Percentiles rank a stretch among this genome's conserved stretches.
phyloP scores from a whole-genome alignment of 2,797 vertebrate species.

The Syndactyla subalaris region DNA sequence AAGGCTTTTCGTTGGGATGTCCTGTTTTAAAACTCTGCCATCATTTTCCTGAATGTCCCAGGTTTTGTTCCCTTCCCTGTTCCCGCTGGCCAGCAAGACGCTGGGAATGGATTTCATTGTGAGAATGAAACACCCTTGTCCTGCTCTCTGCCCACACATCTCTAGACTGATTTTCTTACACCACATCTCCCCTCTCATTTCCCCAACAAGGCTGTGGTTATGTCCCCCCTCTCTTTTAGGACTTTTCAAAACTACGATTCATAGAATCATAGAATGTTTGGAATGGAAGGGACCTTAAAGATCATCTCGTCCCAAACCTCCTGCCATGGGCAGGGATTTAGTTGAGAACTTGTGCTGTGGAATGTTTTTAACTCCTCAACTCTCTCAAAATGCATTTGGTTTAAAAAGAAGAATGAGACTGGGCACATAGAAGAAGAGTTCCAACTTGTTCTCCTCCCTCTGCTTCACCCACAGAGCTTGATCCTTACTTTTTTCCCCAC shows the following conservation, averaged over 20 bases:
- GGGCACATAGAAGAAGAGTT: accelerated
- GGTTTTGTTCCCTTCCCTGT: neutral
- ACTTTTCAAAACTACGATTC: neutral
- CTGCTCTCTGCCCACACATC: neutral
- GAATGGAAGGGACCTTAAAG: neutral
- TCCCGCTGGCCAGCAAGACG: neutral
- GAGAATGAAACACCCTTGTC: accelerated
- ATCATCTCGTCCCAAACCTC: neutral
- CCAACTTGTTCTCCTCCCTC: neutral
- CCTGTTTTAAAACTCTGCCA: neutral
- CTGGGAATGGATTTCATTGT: neutral
- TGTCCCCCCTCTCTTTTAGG: neutral
- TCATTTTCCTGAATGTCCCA: accelerated
- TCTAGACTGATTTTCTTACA: neutral
- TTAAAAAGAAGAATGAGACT: neutral
- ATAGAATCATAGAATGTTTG: neutral
- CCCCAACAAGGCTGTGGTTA: neutral
- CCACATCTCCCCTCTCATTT: neutral
- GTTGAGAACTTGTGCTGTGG: neutral
- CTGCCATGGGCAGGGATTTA: neutral
- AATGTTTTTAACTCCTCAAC: neutral
- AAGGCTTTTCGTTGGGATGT: neutral
- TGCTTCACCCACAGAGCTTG: neutral
- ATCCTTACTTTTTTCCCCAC: neutral
- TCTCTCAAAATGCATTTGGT: neutral